These are phyloP conservation scores for Oreonectes daqikongensis DNA, from an alignment of 2,797 vertebrate species.

Conservation along the genomic window DNA sequence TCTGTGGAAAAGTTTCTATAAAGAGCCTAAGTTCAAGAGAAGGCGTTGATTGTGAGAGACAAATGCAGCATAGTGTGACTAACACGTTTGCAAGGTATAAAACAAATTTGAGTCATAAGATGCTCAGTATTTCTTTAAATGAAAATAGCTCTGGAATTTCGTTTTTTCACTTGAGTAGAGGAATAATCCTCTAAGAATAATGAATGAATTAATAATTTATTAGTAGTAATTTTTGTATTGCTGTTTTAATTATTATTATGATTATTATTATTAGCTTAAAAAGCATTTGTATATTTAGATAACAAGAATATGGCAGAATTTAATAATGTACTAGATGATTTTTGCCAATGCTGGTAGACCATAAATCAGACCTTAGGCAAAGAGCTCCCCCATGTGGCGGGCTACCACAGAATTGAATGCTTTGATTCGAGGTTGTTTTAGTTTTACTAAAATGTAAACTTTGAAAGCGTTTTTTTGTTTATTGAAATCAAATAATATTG, in stretches of 20 bases:
- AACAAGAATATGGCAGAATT: neutral
- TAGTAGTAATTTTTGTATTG: no score
- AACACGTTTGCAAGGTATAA: slow-evolving; percentile 34
- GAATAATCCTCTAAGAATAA: neutral
- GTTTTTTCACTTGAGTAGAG: neutral
- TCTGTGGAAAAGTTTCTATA: slow-evolving; percentile 36
- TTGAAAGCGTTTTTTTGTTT: no score
- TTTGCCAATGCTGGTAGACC: neutral
- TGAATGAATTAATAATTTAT: neutral
- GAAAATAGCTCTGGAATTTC: neutral
- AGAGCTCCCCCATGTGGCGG: slow-evolving; percentile 35
- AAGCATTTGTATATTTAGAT: neutral
- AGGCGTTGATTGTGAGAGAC: slow-evolving; percentile 31
- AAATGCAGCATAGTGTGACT: slow-evolving; percentile 41
- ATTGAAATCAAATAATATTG: no score
- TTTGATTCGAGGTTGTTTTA: neutral
- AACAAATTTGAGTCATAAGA: slow-evolving; percentile 21
- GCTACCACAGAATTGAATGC: neutral
- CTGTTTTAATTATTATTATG: no score
- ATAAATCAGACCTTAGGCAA: neutral
- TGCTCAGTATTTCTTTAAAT: neutral
- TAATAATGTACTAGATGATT: neutral
- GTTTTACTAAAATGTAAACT: no score
- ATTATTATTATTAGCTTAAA: neutral
- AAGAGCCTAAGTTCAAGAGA: slow-evolving; percentile 20